Evolutionary conservation across 1,140 invertebrate species (phyloP).

Genomic region (Pentalonia nigronervosa): DNA sequence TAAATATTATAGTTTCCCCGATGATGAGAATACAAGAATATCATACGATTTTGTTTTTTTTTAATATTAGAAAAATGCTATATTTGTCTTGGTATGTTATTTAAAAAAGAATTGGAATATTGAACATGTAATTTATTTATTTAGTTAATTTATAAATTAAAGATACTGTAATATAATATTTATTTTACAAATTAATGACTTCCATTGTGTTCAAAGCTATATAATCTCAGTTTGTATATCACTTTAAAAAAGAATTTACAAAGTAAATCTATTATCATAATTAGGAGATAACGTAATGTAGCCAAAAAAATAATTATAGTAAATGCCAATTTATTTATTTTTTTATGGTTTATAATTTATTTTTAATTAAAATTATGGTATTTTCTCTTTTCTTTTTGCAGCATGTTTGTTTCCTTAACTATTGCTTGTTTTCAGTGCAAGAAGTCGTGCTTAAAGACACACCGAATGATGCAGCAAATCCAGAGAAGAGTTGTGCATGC

Average conservation of each 20-base stretch:
- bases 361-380: slow-evolving; percentile 50
- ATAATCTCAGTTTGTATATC: too few species aligned
- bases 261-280: background rate
- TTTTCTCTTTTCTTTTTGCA: slow-evolving; percentile 62
- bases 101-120: background rate
- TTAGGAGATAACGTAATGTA: background rate
- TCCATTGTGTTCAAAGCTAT: too few species aligned
- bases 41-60: background rate
- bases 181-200: too few species aligned
- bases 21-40: background rate
- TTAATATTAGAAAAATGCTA: too few species aligned
- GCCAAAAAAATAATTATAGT: background rate
- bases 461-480: slow-evolving; percentile 86
- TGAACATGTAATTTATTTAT: background rate
- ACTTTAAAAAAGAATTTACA: background rate
- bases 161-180: background rate
- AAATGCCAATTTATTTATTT: background rate
- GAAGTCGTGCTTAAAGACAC: slow-evolving; percentile 97
- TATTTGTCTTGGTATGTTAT: background rate
- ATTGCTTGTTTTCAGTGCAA: slow-evolving; percentile 76
- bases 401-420: slow-evolving; percentile 74
- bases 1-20: background rate
- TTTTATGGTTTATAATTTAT: background rate
- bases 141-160: background rate
- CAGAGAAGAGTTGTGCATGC: slow-evolving; percentile 89